Conservation (phyloP, 2,797 vertebrate genomes). For the Chromobotia macracanthus region DNA sequence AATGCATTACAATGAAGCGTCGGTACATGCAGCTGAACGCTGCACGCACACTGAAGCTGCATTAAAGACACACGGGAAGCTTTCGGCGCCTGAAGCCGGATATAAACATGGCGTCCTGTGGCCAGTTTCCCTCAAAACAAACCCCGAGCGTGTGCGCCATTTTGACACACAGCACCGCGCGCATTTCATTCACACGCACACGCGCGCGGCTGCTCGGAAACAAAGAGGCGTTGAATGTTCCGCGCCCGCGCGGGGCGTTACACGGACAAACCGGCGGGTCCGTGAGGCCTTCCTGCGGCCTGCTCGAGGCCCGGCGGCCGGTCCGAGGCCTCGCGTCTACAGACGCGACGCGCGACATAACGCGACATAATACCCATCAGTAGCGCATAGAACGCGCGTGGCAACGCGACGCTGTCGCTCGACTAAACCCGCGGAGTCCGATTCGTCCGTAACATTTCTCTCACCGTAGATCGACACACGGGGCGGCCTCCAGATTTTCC, state of each 20-base stretch:
- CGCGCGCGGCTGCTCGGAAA: background rate
- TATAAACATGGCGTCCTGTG: constrained; percentile 36
- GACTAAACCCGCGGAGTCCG: background rate
- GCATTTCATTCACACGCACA: background rate
- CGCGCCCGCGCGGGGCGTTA: constrained; percentile 9
- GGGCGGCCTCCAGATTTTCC: constrained; percentile 77
- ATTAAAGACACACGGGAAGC: no score
- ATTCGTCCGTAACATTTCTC: constrained; percentile 41
- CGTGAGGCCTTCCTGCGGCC: constrained; percentile 80
- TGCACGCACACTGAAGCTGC: background rate
- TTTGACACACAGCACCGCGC: constrained; percentile 29
- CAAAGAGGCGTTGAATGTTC: constrained; percentile 22
- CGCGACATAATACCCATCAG: constrained; percentile 10
- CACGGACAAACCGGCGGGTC: constrained; percentile 42
- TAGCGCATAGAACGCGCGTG: background rate
- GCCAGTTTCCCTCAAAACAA: constrained; percentile 36
- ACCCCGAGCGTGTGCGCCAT: constrained; percentile 53
- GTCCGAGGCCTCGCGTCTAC: constrained; percentile 53
- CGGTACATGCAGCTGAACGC: background rate
- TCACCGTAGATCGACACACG: constrained; percentile 74
- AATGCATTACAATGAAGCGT: background rate
- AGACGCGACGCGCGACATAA: constrained; percentile 25
- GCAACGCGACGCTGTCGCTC: background rate
- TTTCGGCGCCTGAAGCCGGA: constrained; percentile 20
- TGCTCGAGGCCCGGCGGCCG: constrained; percentile 68